Percentiles rank a stretch among this genome's conserved stretches.
Evolutionary conservation across 2,113 vertebrate genomes (phyloP).

Genomic region (Cromileptes altivelis): DNA sequence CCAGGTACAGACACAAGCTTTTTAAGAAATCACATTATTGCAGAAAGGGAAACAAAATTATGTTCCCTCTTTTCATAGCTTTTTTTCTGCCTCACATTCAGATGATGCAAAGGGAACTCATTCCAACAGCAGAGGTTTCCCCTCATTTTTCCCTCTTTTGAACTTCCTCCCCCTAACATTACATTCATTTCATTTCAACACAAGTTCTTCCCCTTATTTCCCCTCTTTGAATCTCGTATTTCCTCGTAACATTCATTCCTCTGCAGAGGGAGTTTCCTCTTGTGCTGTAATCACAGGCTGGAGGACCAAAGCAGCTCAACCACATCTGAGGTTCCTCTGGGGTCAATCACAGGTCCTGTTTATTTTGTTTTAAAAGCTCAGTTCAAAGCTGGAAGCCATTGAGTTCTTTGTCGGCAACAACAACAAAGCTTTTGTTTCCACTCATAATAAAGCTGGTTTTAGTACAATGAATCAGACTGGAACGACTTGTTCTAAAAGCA

Average conservation of each 20-base stretch:
- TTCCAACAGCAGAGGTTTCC: not conserved
- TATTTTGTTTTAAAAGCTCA: constrained; percentile 30
- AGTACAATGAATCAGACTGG: not conserved
- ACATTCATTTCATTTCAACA: constrained; percentile 25
- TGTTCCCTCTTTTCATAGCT: too few species aligned
- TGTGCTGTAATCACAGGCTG: constrained; percentile 54
- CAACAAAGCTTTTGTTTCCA: constrained; percentile 45
- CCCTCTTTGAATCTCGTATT: not conserved
- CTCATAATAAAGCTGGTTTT: constrained; percentile 27
- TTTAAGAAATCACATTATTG: not conserved
- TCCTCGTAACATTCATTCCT: constrained; percentile 6
- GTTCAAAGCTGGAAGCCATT: constrained; percentile 42
- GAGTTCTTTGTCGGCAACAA: constrained; percentile 29
- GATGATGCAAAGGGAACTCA: not conserved
- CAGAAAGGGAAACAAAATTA: too few species aligned
- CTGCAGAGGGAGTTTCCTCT: constrained; percentile 52
- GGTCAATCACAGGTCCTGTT: constrained; percentile 48
- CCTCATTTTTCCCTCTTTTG: not conserved
- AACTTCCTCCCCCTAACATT: not conserved
- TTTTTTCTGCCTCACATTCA: not conserved
- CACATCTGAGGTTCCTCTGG: constrained; percentile 62
- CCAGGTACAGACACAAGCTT: not conserved
- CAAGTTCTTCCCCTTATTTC: not conserved
- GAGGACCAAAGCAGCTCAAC: constrained; percentile 5
- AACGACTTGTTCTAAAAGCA: constrained; percentile 15